These are phyloP conservation scores for Rhinolophus sinicus DNA, from an alignment of 2,113 vertebrate genomes.

Conservation along the genomic window DNA sequence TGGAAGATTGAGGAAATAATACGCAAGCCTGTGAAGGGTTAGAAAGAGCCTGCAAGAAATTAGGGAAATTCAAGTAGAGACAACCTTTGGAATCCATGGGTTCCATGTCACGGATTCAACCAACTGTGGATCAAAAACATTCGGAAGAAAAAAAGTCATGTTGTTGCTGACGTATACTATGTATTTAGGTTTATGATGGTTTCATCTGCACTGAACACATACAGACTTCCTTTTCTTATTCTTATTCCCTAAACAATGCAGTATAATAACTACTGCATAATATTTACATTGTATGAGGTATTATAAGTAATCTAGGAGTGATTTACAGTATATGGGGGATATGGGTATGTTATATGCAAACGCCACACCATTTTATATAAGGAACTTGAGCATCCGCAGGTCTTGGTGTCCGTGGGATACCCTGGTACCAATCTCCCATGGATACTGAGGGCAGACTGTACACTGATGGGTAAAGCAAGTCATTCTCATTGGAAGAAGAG, in stretches of 20 bases:
- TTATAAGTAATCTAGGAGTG: not conserved
- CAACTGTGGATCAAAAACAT: not conserved
- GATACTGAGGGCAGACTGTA: not conserved
- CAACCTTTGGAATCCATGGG: not conserved
- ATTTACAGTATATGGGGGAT: not conserved
- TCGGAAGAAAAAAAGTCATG: not conserved
- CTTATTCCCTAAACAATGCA: not conserved
- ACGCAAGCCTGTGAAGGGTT: not conserved
- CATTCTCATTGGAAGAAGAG: not conserved
- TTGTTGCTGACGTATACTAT: not conserved
- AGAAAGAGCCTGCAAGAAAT: not conserved
- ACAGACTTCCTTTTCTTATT: not conserved
- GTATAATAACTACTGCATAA: not conserved
- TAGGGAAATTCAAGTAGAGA: not conserved
- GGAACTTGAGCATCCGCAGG: not conserved
- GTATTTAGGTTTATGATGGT: not conserved
- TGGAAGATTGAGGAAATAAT: not conserved
- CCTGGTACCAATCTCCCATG: not conserved
- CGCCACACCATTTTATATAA: no score
- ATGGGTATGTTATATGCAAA: not conserved
- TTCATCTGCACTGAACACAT: not conserved
- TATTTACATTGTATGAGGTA: not conserved
- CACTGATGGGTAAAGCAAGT: not conserved
- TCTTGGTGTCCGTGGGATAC: not conserved
- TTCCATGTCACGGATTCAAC: not conserved